Percentiles rank a stretch among this genome's conserved stretches.
These are phyloP conservation scores for Aix galericulata DNA, from an alignment of 2,113 vertebrate species.

Conservation along the genomic window DNA sequence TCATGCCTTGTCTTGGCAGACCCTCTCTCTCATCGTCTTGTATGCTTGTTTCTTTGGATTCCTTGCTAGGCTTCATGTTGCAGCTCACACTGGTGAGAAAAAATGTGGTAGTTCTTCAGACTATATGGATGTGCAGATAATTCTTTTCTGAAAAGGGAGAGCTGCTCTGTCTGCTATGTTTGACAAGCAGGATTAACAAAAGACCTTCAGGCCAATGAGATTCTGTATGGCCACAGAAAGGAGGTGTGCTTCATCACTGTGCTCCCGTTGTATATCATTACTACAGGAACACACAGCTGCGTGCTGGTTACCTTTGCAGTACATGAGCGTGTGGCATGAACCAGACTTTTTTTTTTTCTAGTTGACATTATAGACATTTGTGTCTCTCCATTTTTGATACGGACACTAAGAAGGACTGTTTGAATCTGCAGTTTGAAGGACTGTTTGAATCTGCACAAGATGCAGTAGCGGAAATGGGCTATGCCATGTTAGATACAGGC, in stretches of 20 bases:
- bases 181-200: neutral
- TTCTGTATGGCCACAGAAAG: neutral
- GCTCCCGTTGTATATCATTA: neutral
- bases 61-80: neutral
- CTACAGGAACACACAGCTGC: neutral
- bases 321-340: neutral
- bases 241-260: neutral
- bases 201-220: neutral
- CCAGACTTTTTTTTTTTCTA: neutral
- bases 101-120: neutral
- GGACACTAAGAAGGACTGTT: neutral
- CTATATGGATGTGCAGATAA: neutral
- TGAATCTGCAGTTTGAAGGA: neutral
- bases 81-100: neutral
- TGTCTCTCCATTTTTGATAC: neutral
- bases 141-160: neutral
- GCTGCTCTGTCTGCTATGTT: neutral
- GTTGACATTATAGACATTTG: neutral
- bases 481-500: neutral
- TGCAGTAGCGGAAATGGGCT: neutral
- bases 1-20: neutral
- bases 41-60: neutral
- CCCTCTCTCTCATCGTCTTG: neutral
- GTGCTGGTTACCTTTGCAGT: neutral
- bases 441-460: neutral